These are phyloP conservation scores for Sphaerophoria taeniata DNA, from an alignment of 2,888 invertebrate species.

Conservation along the genomic window DNA sequence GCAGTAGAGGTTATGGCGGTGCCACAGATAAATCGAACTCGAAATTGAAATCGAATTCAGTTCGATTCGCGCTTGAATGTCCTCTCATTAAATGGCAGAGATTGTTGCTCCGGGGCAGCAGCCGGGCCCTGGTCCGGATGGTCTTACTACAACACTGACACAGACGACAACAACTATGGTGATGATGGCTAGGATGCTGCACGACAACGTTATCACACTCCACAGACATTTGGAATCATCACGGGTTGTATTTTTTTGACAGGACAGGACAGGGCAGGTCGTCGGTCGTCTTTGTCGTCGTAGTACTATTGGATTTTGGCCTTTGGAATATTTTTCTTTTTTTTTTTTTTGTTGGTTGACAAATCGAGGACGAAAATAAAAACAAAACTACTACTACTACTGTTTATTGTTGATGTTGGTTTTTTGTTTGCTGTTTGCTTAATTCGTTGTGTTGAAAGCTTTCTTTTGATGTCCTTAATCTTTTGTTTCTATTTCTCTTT, in stretches of 20 bases:
- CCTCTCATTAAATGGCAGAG: conserved; percentile 71
- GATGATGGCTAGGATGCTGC: conserved; percentile 55
- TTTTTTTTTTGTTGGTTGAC: conserved; percentile 28
- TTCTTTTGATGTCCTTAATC: conserved; percentile 29
- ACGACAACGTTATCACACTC: conserved; percentile 65
- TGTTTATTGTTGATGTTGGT: not conserved
- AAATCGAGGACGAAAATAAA: conserved; percentile 18
- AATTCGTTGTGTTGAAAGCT: conserved; percentile 34
- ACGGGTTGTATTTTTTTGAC: conserved; percentile 56
- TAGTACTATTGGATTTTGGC: conserved; percentile 14
- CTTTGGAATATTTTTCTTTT: conserved; percentile 22
- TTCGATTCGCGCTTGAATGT: conserved; percentile 70
- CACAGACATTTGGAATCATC: conserved; percentile 74
- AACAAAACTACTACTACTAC: conserved; percentile 11
- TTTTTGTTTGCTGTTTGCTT: not conserved
- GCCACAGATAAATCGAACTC: conserved; percentile 69
- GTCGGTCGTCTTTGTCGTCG: not conserved
- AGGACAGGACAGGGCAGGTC: conserved; percentile 38
- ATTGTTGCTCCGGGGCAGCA: conserved; percentile 44
- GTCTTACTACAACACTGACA: conserved; percentile 48
- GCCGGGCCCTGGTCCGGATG: conserved; percentile 3
- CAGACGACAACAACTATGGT: conserved; percentile 22
- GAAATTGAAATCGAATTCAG: conserved; percentile 68
- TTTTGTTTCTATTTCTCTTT: conserved; percentile 45
- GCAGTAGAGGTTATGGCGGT: conserved; percentile 69